Evolutionary conservation across 2,888 invertebrate species (phyloP), one percentile per base, ranked within the genome.

Genomic region (Hydraecia micacea): DNA sequence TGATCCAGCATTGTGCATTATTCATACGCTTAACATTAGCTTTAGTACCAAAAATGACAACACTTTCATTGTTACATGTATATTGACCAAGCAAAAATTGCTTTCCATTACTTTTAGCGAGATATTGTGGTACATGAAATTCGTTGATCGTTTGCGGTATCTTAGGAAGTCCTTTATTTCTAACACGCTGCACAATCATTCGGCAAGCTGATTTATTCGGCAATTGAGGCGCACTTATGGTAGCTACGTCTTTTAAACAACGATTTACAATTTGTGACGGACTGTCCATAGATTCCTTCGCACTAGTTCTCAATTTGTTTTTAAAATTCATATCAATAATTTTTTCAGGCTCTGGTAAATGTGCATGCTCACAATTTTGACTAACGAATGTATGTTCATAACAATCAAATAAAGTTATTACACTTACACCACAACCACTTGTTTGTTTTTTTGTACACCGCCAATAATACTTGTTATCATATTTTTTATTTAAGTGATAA

Each of bases 221-320:
- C 75, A 79, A 75, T 55, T 65, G 73, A 71, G 79, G 66, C 60
- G 79, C 75, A 68, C 75, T 79, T 71, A 39, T 75, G 69, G 69
- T 79, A 65, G 71, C 69, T 62, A 75, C 79, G 68, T 75, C 75
- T 62, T 79, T 62, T 75, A 75, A 67, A 67, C 75, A 80, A 67
- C 76, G 75, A 68, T 80, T 72, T 58, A 80, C 73, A 46, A 80
- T 80, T 73, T 70, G 80, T 46, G 75, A 76, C 49, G 76, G 72
- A 69, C 70, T 67, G 69, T 76, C 76, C 72, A 76, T 76, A 49
- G 80, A 80, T 68, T 73, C 63, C 36, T 69, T 75, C 42, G 76
- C 76, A 49, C 67, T 73, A 49, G 52, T 68, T 73, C 71, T 80
- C 73, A 73, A 66, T 67, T 36, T 73, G 73, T 72, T 76, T 80